Base-by-base conservation (phyloP, 1,140 invertebrate species). In the Trichonephila clavipes region DNA sequence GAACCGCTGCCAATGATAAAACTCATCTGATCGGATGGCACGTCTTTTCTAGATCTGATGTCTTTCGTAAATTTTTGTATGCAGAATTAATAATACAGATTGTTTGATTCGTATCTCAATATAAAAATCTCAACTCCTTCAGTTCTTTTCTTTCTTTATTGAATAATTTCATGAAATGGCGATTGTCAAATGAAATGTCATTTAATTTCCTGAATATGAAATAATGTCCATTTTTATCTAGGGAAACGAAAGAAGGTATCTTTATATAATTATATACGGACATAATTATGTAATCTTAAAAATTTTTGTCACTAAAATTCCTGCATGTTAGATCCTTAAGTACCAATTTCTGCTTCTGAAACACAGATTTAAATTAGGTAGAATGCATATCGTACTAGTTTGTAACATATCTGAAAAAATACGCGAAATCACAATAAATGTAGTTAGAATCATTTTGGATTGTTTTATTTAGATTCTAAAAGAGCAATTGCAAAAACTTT, bases 331-430 rank as follows among this genome's bases (percentile, higher is more conserved):
- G 82, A 93, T n/a, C 85, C 82, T 34, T 81, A 66, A 59, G 64
- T 92, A 62, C 81, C 64, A 82, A 86, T 93, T 93, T 86, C 82
- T 66, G 82, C 91, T 92, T n/a, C 59, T 85, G 66, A 87, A 85
- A 69, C 51, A 86, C 82, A 92, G 44, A 58, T 83, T 92, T 87
- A 19, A 86, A 72, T 92, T 92, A 92, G 91, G 85, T 93, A 93
- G 92, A 66, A 88, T 87, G 92, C 92, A 93, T 93, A 88, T 93
- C 92, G 85, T 77, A 69, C 64, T 93, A 93, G 92, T 87, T 93
- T 93, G 85, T 88, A 82, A 93, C 92, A 93, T 93, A 93, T 93
- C 92, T 83, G 86, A 61, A 40, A 83, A 59, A 59, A 88, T 34
- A 28, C 61, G 61, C 69, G 24, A 88, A 93, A 72, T 51, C 92